Percentiles rank a stretch among this genome's conserved stretches.
These are phyloP conservation scores for Antennarius maculatus DNA, from an alignment of 2,797 vertebrate genomes.

Conservation along the genomic window DNA sequence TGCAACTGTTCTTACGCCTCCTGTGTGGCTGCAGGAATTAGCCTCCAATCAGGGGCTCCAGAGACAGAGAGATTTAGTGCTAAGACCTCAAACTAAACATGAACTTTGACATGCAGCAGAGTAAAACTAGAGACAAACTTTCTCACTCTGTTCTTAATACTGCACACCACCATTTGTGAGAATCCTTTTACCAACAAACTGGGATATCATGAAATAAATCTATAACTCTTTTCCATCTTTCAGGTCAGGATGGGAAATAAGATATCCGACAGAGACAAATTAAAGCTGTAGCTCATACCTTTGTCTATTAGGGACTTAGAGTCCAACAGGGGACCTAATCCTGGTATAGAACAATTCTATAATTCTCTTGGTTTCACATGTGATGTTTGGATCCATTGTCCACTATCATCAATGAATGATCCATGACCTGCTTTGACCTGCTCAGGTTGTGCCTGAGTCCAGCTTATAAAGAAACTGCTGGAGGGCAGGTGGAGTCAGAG, in stretches of 20 bases:
- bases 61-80: constrained; percentile 6
- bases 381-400: background rate
- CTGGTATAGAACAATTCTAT: background rate
- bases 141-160: no score
- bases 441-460: constrained; percentile 4
- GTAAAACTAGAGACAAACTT: constrained; percentile 5
- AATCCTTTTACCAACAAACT: background rate
- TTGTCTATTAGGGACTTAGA: constrained; percentile 15
- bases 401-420: constrained; percentile 7
- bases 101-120: background rate
- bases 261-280: constrained; percentile 5
- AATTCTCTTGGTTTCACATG: background rate
- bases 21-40: constrained; percentile 10
- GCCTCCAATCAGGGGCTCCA: constrained; percentile 10
- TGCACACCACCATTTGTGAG: background rate
- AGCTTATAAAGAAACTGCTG: background rate
- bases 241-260: constrained; percentile 1
- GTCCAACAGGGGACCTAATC: constrained; percentile 5
- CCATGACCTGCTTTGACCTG: constrained; percentile 24
- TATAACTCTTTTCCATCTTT: no score
- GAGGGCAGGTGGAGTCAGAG: constrained; percentile 11
- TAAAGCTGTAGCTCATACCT: constrained; percentile 14
- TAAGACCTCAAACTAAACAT: constrained; percentile 7
- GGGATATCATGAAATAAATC: no score
- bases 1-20: constrained; percentile 1